These are phyloP conservation scores for Charanyca ferruginea DNA, from an alignment of 2,888 invertebrate species.

Conservation along the genomic window DNA sequence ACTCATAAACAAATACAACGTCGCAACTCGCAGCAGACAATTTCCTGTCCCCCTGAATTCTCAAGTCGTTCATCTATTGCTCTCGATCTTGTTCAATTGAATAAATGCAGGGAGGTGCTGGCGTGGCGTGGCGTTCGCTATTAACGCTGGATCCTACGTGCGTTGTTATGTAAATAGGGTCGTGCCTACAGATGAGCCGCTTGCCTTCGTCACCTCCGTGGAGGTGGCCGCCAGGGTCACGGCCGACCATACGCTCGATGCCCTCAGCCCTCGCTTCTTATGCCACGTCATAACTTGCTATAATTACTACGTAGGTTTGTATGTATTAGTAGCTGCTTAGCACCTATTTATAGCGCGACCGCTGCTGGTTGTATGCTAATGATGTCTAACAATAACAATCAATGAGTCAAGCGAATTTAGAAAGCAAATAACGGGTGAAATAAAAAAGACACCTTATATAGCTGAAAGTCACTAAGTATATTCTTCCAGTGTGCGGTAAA, in stretches of 20 bases:
- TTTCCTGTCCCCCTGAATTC: constrained; percentile 69
- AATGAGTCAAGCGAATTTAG: constrained; percentile 31
- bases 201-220: constrained; percentile 61
- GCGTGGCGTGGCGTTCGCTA: constrained; percentile 71
- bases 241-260: constrained; percentile 71
- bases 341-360: constrained; percentile 49
- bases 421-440: constrained; percentile 25
- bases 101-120: constrained; percentile 81
- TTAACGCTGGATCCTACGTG: constrained; percentile 74
- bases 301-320: constrained; percentile 57
- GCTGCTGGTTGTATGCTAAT: constrained; percentile 48
- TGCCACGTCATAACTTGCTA: constrained; percentile 62
- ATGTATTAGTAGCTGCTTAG: constrained; percentile 46
- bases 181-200: constrained; percentile 64
- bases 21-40: constrained; percentile 46
- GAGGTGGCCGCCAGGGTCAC: constrained; percentile 69
- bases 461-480: background rate
- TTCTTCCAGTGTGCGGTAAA: background rate
- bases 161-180: constrained; percentile 84
- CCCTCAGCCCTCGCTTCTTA: constrained; percentile 63
- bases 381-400: constrained; percentile 43
- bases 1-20: constrained; percentile 50
- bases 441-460: background rate
- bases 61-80: constrained; percentile 82
- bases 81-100: constrained; percentile 87